These are phyloP conservation scores for Sarcophilus harrisii DNA, from an alignment of 2,797 vertebrate genomes.

Conservation along the genomic window DNA sequence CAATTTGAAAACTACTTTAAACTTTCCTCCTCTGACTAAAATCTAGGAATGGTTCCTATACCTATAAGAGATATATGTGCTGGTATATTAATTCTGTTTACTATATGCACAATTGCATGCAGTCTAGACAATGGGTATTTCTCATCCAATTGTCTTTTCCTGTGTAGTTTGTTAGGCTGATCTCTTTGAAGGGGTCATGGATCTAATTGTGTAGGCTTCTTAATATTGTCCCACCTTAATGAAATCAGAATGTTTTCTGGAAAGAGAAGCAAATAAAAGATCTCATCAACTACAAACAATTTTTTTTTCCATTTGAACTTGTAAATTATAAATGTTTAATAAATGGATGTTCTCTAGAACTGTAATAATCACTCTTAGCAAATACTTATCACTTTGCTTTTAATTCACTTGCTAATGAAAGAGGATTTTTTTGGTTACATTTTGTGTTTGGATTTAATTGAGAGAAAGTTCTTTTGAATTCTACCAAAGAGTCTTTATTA, in stretches of 20 bases:
- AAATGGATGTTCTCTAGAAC: not conserved
- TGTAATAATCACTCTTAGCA: too few species aligned
- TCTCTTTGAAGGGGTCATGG: not conserved
- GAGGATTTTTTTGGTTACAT: not conserved
- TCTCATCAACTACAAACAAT: not conserved
- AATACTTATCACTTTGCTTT: not conserved
- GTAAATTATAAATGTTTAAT: not conserved
- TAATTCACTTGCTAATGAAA: not conserved
- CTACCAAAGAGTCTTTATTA: not conserved
- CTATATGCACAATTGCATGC: not conserved
- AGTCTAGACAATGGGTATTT: not conserved
- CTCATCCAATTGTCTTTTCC: not conserved
- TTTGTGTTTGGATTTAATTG: too few species aligned
- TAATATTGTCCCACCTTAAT: not conserved
- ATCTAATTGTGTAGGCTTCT: not conserved
- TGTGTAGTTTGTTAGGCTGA: not conserved
- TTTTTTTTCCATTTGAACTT: not conserved
- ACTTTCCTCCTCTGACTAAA: not conserved
- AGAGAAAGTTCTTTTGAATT: too few species aligned
- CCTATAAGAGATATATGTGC: too few species aligned
- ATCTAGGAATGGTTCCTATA: not conserved
- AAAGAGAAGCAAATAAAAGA: not conserved
- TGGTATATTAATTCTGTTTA: not conserved
- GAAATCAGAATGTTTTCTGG: not conserved
- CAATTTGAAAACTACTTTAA: not conserved